Conservation (phyloP, 2,888 invertebrate species). For the Drosophila borborema region DNA sequence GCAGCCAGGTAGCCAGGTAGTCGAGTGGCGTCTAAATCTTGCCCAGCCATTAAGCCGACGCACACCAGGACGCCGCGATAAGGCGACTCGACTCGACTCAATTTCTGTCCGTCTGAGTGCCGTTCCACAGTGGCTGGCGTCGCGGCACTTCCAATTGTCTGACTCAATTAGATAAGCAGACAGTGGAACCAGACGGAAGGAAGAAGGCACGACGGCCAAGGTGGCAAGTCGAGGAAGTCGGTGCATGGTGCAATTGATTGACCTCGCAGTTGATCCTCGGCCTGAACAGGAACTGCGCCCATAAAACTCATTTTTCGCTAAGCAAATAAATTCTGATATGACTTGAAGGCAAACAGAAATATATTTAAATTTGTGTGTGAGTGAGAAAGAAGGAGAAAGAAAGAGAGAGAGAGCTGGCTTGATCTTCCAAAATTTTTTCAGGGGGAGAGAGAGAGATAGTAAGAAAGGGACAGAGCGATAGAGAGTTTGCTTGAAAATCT, state of each 20-base stretch:
- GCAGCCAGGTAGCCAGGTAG: slow-evolving; percentile 44
- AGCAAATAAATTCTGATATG: slow-evolving; percentile 6
- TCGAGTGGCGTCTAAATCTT: slow-evolving; percentile 46
- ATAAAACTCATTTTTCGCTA: slow-evolving; percentile 14
- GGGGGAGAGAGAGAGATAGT: too few relatives aligned
- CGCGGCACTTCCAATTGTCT: slow-evolving; percentile 67
- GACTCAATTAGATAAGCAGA: slow-evolving; percentile 56
- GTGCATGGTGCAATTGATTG: slow-evolving; percentile 3
- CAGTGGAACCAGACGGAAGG: slow-evolving; percentile 13
- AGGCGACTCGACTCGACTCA: slow-evolving; percentile 18
- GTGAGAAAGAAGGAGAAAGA: too few relatives aligned
- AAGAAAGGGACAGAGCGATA: too few relatives aligned
- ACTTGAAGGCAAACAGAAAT: not conserved
- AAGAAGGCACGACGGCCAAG: slow-evolving; percentile 3
- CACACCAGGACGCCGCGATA: slow-evolving; percentile 47
- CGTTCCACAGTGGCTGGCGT: slow-evolving; percentile 50
- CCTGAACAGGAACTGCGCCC: slow-evolving; percentile 20
- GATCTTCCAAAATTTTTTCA: too few relatives aligned
- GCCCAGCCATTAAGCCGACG: slow-evolving; percentile 48
- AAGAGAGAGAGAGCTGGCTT: too few relatives aligned
- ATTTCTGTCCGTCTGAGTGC: slow-evolving; percentile 63
- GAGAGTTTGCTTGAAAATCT: slow-evolving; percentile 3
- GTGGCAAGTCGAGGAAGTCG: slow-evolving; percentile 1
- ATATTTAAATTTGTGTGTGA: not conserved
- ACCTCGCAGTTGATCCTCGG: not conserved